Base-by-base conservation (phyloP, 2,797 vertebrate genomes). In the Calcarius lapponicus region DNA sequence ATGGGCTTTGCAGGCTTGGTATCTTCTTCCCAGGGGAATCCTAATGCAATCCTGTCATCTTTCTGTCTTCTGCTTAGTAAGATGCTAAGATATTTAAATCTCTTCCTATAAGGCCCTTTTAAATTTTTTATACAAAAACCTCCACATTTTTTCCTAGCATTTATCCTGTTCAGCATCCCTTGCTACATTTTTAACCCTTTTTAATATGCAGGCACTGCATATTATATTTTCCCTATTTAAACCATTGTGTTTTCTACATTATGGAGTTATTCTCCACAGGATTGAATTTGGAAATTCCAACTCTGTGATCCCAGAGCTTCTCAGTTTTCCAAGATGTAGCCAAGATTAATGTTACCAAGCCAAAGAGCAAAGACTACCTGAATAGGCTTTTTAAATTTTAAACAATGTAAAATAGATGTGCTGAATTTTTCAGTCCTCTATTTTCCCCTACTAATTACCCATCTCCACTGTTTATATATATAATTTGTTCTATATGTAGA, bases 81-180 rank as follows among this genome's bases (percentile, higher is more conserved):
- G n/a, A 93, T 58, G 22, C 53, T 79, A 62, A 96, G 73, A 81
- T 88, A 88, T 67, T 71, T 61, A 87, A 81, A 88, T 62, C 10
- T 75, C 50, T 79, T 73, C 6, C 58, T 60, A 11, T 70, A 70
- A 86, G 5, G 10, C 4, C 11, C 42, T 51, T 56, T 43, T 32
- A 17, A 51, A 18, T 12, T 47, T 62, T 81, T 42, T 42, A 11
- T 31, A 43, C 10, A 47, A 60, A 64, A 75, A 9, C 3, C 17
- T 67, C 6, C 36, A 50, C 17, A 3, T 26, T 2, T 71, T 62
- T 72, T 10, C 15, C 28, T 65, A 67, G 48, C 8, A 38, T 78
- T 69, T 80, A 60, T 73, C 64, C 13, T 57, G 17, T 81, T 83
- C 24, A 45, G 17, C 26, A 75, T 89, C 13, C 29, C 13, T 87